Evolutionary conservation across 2,888 invertebrate species (phyloP), one percentile per base, ranked within the genome.

Genomic region (Disparrhopalites patrizii): DNA sequence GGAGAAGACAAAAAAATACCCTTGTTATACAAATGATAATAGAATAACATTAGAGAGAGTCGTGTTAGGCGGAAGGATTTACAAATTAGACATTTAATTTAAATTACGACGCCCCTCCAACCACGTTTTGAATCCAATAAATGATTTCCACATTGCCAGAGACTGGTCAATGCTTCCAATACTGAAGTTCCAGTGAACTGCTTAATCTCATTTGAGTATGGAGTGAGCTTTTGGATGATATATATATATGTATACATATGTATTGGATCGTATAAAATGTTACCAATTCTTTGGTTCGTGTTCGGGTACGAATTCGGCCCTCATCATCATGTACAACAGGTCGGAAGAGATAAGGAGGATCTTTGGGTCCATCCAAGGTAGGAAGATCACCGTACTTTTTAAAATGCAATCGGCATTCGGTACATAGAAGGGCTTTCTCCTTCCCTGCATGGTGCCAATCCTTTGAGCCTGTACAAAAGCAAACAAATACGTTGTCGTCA

Each of bases 301-400:
- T 78, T 76, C 93, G 83, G 70, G 93, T 93, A 79, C 92, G 86
- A 89, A 92, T 91, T 80, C 92, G 86, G 79, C 90, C 91, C 61
- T 92, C 92, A 78, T 79, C 78, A 66, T 89, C 89, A 77, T 88
- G 87, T 78, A 91, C 91, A 76, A 82, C 82, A 68, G 83, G 83
- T 74, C 82, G 80, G 78, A 83, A 83, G 66, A 83, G 76, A 76
- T 83, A 83, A 3, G 79, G 78, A 61, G 77, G 76, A 61, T 78
- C 77, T 58, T 76, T 75, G 61, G 76, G 70, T 50, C 62, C 52
- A 85, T 63, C 63, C 55, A 63, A n/a, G 20, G 43, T 55, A 33
- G 63, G 86, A 71, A 89, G 81, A 78, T 90, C 88, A 70, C 89
- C 90, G 76, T 88, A 87, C 77, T 89, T 89, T 79, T 90, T 89